Base-by-base conservation (phyloP, 2,797 vertebrate species). In the Mastacembelus armatus region DNA sequence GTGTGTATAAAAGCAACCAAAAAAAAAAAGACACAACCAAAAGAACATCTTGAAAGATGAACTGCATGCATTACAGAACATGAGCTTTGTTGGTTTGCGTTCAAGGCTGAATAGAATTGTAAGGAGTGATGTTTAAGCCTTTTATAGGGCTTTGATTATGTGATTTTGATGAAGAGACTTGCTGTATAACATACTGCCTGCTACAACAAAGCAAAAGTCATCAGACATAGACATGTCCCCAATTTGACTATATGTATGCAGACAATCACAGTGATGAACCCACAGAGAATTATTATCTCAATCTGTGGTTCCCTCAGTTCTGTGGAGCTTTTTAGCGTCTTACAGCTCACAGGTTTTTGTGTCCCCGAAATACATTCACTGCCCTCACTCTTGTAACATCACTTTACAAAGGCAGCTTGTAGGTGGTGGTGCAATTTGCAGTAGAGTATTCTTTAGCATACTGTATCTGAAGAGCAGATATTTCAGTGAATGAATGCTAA, bases 11-110 rank as follows among this genome's bases (percentile, higher is more conserved):
- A 67, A 55, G 36, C 32, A 0, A 56, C 32, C 40, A 57, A 77
- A n/a, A n/a, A n/a, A n/a, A n/a, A n/a, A n/a, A n/a, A n/a, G n/a
- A n/a, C n/a, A 60, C 54, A 16, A 57, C 42, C 26, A 32, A n/a
- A 27, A 40, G 54, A 51, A 51, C 32, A 38, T 51, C 27, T 62
- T 40, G 15, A 6, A 56, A 16, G 10, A 78, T 51, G 52, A 51
- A 44, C 58, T 40, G 21, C 60, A 33, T 43, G 66, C 18, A 68
- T 61, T 63, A n/a, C n/a, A n/a, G n/a, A n/a, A n/a, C n/a, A n/a
- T 32, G 26, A 75, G 39, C 66, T 86, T 87, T 89, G 81, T 86
- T 85, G 65, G 68, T 71, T 78, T 86, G 59, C 67, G 44, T 44
- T 69, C n/a, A 18, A 60, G 19, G 2, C 43, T 24, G 8, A 66